phyloP scores from a whole-genome alignment of 1,140 invertebrate genomes.

The Hestina assimilis region DNA sequence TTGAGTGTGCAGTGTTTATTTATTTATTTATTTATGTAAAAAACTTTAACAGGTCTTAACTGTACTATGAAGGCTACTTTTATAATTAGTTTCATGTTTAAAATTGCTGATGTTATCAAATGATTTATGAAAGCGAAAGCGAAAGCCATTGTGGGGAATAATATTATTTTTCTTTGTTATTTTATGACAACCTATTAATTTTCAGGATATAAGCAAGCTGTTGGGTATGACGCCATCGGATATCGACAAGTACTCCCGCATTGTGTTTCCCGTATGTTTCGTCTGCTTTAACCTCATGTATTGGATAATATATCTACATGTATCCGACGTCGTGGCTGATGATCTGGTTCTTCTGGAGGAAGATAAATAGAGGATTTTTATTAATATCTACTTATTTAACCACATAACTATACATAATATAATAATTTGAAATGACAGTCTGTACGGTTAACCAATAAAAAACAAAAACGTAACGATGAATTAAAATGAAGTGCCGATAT shows the following conservation, averaged over 20 bases:
- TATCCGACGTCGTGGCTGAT: constrained; percentile 95
- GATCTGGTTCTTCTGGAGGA: constrained; percentile 92
- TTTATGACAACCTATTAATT: constrained; percentile 83
- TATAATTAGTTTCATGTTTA: constrained; percentile 11
- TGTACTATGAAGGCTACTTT: constrained; percentile 2
- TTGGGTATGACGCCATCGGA: constrained; percentile 95
- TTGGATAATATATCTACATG: constrained; percentile 98
- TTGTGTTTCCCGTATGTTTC: constrained; percentile 97
- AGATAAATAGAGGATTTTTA: constrained; percentile 82
- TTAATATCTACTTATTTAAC: constrained; percentile 64
- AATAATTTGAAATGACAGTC: constrained; percentile 55
- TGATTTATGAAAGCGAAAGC: constrained; percentile 5
- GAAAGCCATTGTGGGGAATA: neutral
- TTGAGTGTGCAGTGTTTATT: no score
- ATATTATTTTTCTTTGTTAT: neutral
- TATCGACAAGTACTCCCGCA: constrained; percentile 97
- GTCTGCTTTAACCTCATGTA: constrained; percentile 99
- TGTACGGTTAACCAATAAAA: neutral
- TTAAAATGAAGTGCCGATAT: no score
- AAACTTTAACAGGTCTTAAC: neutral
- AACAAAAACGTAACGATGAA: no score
- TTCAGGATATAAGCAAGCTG: constrained; percentile 90
- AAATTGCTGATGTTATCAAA: constrained; percentile 12
- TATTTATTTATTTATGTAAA: neutral
- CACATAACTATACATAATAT: constrained; percentile 34